Percentiles rank a stretch among this genome's conserved stretches.
Evolutionary conservation across 2,888 invertebrate genomes (phyloP).

Genomic region (Oscheius sp.): DNA sequence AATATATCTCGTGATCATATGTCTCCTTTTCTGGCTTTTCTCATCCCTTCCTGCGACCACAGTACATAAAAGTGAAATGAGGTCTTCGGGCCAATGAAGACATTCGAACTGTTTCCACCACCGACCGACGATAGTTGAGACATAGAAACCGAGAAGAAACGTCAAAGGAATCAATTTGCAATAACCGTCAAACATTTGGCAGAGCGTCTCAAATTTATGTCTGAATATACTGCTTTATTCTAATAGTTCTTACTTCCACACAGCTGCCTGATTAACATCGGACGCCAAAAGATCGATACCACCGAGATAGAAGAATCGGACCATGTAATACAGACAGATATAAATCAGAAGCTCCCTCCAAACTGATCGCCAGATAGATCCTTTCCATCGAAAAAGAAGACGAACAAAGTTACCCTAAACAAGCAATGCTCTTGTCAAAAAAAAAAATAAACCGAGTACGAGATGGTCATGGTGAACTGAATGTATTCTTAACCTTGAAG

Average conservation of each 20-base stretch:
- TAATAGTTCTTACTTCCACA: constrained; percentile 10
- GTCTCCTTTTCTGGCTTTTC: constrained; percentile 43
- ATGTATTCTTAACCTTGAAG: too few species aligned
- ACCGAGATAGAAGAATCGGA: constrained; percentile 46
- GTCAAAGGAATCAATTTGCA: constrained; percentile 60
- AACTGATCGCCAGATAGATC: constrained; percentile 56
- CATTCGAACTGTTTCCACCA: constrained; percentile 61
- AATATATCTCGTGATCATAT: constrained; percentile 57
- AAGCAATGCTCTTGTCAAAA: too few species aligned
- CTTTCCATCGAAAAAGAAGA: constrained; percentile 57
- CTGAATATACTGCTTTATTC: constrained; percentile 24
- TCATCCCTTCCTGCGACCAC: constrained; percentile 49
- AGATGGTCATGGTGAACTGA: constrained; percentile 60
- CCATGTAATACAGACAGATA: constrained; percentile 43
- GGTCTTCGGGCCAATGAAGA: constrained; percentile 56
- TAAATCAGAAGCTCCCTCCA: constrained; percentile 49
- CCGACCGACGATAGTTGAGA: constrained; percentile 42
- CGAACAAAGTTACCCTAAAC: constrained; percentile 54
- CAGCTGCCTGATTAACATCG: constrained; percentile 36
- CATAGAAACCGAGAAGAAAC: constrained; percentile 64
- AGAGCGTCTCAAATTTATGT: constrained; percentile 49
- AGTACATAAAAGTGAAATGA: constrained; percentile 50
- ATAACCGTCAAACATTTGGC: constrained; percentile 55
- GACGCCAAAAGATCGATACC: constrained; percentile 39
- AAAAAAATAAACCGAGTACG: constrained; percentile 45